Base-by-base conservation (phyloP, 2,888 invertebrate species). In the Seladonia tumulorum region DNA sequence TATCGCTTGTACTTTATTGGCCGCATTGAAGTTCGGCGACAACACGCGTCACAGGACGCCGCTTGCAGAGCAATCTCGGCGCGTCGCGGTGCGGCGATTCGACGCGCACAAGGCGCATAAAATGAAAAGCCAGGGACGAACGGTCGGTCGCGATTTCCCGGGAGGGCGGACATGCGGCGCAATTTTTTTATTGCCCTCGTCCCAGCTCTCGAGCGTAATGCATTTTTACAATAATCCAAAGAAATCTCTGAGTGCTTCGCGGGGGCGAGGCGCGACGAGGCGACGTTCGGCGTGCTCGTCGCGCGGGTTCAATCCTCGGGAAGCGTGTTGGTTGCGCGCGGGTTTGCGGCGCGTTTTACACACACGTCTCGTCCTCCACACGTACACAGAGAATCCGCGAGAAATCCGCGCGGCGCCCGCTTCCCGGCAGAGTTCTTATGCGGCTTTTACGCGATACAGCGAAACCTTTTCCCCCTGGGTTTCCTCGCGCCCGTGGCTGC, bases 151-250 rank as follows among this genome's bases (percentile, higher is more conserved):
- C 71, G 72, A 73, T 76, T 71, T 80, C 49, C 47, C 71, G 57
- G 5, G 57, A 29, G 57, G 45, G 16, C 45, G 45, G 47, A 25
- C 47, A 47, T 25, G 14, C 14, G 39, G 0, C 63, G 12, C 45
- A 35, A 80, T 68, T 60, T 70, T 47, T 76, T 74, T 49, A 39
- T 45, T n/a, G 47, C 70, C 70, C 47, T 70, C 72, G 16, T 70
- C 63, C 71, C 22, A n/a, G 70, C 57, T 66, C 57, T 66, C 49
- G 16, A 22, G 47, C 73, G 81, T 81, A 87, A 87, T 83, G 82
- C 83, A 84, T 84, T 84, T 87, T 80, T 87, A 87, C 84, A 79
- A 87, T 88, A 88, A 87, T 77, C 87, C 73, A 35, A 39, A 68
- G 77, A 76, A 88, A 84, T 82, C 84, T 82, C 77, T 57, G 75